Evolutionary conservation across 1,140 invertebrate genomes (phyloP), one percentile per base, ranked within the genome.

Genomic region (Telenomus remus): DNA sequence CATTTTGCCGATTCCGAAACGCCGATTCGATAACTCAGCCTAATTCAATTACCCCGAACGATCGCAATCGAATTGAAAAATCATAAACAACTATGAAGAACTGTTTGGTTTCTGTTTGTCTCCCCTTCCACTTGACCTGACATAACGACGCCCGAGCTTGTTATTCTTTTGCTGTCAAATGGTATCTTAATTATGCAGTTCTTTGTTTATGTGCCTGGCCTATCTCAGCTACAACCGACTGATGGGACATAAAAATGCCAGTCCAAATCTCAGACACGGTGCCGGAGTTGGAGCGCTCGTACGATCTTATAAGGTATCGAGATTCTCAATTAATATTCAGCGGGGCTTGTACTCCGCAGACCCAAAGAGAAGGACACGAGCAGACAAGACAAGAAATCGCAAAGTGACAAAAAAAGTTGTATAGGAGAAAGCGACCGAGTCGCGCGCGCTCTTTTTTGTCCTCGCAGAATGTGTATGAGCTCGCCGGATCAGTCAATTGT

Each of bases 181-280:
- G 48, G 53, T 60, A 70, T 69, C 72, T 76, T 76, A 69, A 76
- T 76, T 76, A 64, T 76, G 65, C 72, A 55, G 53, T 53, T 61
- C 53, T 64, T 75, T 64, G 72, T 75, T 75, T 69, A 75, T 75
- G 72, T 10, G 47, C 48, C 51, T 44, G 16, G 64, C 57, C 63
- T 75, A 75, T 75, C 72, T 59, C 48, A 12, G 39, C 54, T 63
- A 69, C 72, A 75, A 75, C 72, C 72, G 59, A 47, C 72, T 65
- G 71, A 68, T 75, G 48, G 71, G 57, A 48, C 46, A 68, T 68
- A 75, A 75, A 75, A 75, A 75, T 69, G 72, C 64, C 59, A 69
- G 54, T 44, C 59, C 65, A 59, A 69, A 69, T 64, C 59, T 64
- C 42, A 37, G 57, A 75, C 71, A 68, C 57, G 59, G 54, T 48